These are phyloP conservation scores for Spinus olivaceus DNA, from an alignment of 2,797 vertebrate genomes.

Conservation along the genomic window DNA sequence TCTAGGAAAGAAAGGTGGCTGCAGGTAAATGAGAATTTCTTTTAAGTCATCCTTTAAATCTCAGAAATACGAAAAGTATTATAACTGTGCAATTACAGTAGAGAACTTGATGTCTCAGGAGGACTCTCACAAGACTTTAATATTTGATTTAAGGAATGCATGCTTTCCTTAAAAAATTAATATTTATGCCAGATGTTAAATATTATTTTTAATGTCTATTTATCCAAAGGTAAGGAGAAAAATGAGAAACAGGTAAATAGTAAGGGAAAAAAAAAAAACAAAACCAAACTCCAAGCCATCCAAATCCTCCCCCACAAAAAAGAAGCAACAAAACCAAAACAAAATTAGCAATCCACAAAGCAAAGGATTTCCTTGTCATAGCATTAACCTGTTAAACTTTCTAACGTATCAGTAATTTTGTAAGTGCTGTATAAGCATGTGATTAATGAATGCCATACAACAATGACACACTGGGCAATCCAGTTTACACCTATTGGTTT, in stretches of 20 bases:
- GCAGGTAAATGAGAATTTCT: not conserved
- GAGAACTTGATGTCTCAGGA: not conserved
- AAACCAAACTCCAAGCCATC: not conserved
- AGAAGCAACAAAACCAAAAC: not conserved
- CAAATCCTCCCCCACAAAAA: not conserved
- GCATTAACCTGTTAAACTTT: not conserved
- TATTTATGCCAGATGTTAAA: not conserved
- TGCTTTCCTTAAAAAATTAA: not conserved
- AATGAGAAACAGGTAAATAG: not conserved
- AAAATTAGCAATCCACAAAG: not conserved
- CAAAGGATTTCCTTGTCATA: not conserved
- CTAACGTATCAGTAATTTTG: not conserved
- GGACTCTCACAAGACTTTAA: not conserved
- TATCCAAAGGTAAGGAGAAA: not conserved
- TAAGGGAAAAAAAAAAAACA: rapidly evolving
- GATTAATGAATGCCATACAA: not conserved
- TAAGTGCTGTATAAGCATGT: not conserved
- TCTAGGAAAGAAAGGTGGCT: not conserved
- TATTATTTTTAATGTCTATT: not conserved
- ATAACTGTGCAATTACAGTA: not conserved
- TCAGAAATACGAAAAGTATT: not conserved
- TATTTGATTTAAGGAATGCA: not conserved
- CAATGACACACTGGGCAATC: not conserved
- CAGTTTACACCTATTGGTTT: not conserved
- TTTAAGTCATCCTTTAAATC: not conserved